Conservation (phyloP, 2,113 vertebrate genomes). For the Myotis lucifugus region DNA sequence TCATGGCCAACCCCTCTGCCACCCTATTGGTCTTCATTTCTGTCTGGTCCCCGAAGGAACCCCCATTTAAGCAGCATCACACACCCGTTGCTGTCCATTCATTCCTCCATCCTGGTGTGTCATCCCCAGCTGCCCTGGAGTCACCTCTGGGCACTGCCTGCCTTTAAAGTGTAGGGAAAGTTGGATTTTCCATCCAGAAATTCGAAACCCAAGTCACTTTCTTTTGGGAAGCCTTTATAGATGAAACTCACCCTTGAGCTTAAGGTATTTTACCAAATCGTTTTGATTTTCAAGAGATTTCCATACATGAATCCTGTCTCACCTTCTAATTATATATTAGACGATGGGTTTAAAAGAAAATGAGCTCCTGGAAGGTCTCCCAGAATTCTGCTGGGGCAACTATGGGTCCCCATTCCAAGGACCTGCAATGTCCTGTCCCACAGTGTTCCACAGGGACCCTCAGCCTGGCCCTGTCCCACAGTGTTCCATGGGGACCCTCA, state of each 20-base stretch:
- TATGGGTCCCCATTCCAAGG: not conserved
- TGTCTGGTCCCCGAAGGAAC: not conserved
- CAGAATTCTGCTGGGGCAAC: not conserved
- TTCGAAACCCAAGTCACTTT: not conserved
- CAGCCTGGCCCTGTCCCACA: not conserved
- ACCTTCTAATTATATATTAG: not conserved
- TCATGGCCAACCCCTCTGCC: not conserved
- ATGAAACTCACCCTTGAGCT: not conserved
- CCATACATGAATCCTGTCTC: not conserved
- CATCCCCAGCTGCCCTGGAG: not conserved
- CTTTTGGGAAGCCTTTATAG: not conserved
- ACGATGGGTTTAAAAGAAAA: not conserved
- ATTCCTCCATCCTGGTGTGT: not conserved
- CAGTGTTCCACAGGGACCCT: too few relatives aligned
- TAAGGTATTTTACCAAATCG: not conserved
- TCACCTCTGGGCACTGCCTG: not conserved
- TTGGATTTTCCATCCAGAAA: conserved; percentile 33
- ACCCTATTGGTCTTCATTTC: not conserved
- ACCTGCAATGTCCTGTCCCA: not conserved
- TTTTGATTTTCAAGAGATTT: not conserved
- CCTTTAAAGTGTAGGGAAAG: not conserved
- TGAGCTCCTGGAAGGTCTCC: not conserved
- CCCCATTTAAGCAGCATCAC: not conserved
- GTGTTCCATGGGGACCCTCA: not conserved
- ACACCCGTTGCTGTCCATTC: accelerated